Conservation (phyloP, 2,888 invertebrate genomes). For the Chalcosyrphus nemorum region DNA sequence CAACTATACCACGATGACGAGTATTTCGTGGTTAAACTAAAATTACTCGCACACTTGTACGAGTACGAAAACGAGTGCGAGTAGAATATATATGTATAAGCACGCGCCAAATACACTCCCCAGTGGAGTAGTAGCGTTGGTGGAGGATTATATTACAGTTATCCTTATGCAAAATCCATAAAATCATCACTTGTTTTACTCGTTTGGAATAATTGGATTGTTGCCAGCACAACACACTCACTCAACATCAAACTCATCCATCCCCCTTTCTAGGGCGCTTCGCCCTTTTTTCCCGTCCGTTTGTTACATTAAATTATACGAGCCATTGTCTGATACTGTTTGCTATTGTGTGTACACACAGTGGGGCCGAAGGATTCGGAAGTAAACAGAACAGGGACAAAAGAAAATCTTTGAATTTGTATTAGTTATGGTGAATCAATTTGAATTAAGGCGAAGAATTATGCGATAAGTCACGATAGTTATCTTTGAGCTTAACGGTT, state of each 20-base stretch:
- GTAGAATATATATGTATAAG: too few relatives aligned
- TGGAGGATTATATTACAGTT: conserved; percentile 63
- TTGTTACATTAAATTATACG: conserved; percentile 57
- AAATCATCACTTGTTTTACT: conserved; percentile 70
- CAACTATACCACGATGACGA: conserved; percentile 5
- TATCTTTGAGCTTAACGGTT: not conserved
- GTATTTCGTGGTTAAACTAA: conserved; percentile 47
- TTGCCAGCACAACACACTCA: conserved; percentile 66
- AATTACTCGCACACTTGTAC: conserved; percentile 37
- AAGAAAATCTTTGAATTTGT: not conserved
- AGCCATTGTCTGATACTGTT: conserved; percentile 39
- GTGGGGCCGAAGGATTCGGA: conserved; percentile 31
- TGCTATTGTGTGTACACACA: not conserved
- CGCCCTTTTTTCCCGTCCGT: conserved; percentile 26
- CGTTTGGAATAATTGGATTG: conserved; percentile 72
- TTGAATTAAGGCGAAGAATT: not conserved
- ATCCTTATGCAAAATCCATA: conserved; percentile 72
- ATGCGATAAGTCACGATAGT: not conserved
- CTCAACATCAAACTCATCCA: conserved; percentile 62
- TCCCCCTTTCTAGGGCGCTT: not conserved
- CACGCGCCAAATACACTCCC: not conserved
- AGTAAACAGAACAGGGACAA: not conserved
- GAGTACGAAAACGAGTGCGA: too few relatives aligned
- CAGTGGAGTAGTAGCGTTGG: conserved; percentile 12
- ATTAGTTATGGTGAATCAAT: not conserved